These are phyloP conservation scores for Lepus europaeus DNA, from an alignment of 2,113 vertebrate genomes.

Conservation along the genomic window DNA sequence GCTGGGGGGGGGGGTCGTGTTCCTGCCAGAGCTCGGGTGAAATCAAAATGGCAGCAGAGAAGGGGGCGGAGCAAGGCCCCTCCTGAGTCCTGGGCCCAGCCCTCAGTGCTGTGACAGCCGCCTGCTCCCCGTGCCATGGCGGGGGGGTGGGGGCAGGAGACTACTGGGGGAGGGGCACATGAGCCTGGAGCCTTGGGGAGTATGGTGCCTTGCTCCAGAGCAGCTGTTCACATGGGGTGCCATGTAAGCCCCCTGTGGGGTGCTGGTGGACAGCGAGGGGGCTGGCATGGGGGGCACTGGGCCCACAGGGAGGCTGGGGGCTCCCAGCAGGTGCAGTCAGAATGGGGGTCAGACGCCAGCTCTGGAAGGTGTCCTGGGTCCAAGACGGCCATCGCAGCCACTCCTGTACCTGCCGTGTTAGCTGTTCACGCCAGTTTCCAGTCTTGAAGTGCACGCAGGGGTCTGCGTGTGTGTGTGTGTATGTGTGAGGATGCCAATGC, in stretches of 20 bases:
- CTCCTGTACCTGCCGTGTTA: background rate
- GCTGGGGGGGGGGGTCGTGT: background rate
- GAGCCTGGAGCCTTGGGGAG: too few species aligned
- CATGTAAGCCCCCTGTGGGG: too few species aligned
- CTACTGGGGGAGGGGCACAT: too few species aligned
- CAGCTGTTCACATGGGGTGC: too few species aligned
- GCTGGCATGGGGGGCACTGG: background rate
- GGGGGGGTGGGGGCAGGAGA: too few species aligned
- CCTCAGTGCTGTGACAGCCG: background rate
- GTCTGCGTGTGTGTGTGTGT: background rate
- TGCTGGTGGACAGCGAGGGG: background rate
- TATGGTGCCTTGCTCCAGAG: too few species aligned
- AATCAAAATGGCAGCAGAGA: background rate
- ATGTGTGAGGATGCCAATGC: accelerated
- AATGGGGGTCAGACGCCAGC: background rate
- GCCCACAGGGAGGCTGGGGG: background rate
- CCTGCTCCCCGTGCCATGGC: too few species aligned
- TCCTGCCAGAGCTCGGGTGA: background rate
- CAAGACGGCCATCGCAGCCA: background rate
- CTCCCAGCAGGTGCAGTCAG: background rate
- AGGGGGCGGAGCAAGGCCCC: accelerated
- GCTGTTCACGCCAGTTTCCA: background rate
- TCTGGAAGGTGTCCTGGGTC: background rate
- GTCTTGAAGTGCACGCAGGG: background rate
- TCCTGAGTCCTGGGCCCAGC: background rate